Evolutionary conservation across 2,888 invertebrate species (phyloP), one percentile per base, ranked within the genome.

Genomic region (Taenaris catops): DNA sequence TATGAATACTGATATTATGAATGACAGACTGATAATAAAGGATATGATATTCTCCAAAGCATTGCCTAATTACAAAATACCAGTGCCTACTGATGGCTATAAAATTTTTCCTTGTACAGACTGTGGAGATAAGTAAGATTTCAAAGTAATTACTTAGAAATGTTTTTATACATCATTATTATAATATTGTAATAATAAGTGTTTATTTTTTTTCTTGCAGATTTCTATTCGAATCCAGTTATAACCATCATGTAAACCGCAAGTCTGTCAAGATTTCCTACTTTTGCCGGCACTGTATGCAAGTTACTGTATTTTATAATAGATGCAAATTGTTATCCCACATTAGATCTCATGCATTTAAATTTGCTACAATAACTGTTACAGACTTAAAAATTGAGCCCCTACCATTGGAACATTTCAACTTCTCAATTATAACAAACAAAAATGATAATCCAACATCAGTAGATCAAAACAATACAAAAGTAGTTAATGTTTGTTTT

Each of bases 121-220:
- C 46, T 89, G 89, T 51, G 81, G 88, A 24, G 88, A 89, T 58
- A 84, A 83, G 89, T 89, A 74, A 76, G 78, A 25, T 28, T n/a
- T n/a, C n/a, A n/a, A n/a, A n/a, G n/a, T n/a, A n/a, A n/a, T n/a
- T n/a, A n/a, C n/a, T n/a, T n/a, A n/a, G n/a, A n/a, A n/a, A n/a
- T n/a, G n/a, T n/a, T n/a, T n/a, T n/a, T n/a, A n/a, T n/a, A n/a
- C n/a, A n/a, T n/a, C n/a, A n/a, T n/a, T n/a, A n/a, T n/a, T n/a
- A n/a, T n/a, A n/a, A n/a, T n/a, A n/a, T n/a, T n/a, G n/a, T n/a
- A n/a, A n/a, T n/a, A n/a, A n/a, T n/a, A n/a, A n/a, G n/a, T n/a
- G n/a, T 32, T 29, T 19, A 24, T 23, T 26, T 25, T 24, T 27
- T 9, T 14, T 23, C 6, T 83, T 74, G 25, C 81, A 87, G 87